A percentile compares a stretch with the other conserved stretches of the same genome.
Evolutionary conservation across 2,888 invertebrate species (phyloP).

Genomic region (Drosophila flavopinicola): DNA sequence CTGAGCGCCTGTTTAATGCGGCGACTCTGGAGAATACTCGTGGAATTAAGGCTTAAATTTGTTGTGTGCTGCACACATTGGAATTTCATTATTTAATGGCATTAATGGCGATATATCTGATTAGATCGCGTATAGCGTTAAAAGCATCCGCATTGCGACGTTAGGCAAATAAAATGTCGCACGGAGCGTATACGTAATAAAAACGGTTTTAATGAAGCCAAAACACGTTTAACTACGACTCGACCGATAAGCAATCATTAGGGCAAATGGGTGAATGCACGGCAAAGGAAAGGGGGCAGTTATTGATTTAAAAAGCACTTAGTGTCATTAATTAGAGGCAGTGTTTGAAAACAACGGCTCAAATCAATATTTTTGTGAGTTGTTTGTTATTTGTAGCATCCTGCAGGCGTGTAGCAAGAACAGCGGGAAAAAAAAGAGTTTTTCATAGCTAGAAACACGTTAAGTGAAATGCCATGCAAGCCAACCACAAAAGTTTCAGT

Average conservation of each 20-base stretch:
- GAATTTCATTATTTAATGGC: slow-evolving; percentile 41
- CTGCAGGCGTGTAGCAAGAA: background rate
- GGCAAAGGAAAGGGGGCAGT: background rate
- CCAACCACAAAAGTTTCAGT: slow-evolving; percentile 24
- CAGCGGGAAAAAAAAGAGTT: background rate
- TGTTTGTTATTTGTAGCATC: slow-evolving; percentile 2
- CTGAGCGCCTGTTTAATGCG: slow-evolving; percentile 3
- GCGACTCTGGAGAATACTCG: slow-evolving; percentile 14
- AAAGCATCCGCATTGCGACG: slow-evolving; percentile 45
- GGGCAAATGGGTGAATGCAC: background rate
- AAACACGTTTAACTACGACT: slow-evolving; percentile 24
- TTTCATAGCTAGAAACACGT: slow-evolving; percentile 15
- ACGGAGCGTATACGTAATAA: slow-evolving; percentile 70
- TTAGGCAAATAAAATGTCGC: slow-evolving; percentile 34
- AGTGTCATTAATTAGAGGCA: slow-evolving; percentile 41
- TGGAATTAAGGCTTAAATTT: slow-evolving; percentile 24
- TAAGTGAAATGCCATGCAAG: slow-evolving; percentile 23
- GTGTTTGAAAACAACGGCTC: background rate
- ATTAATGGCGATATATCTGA: slow-evolving; percentile 22
- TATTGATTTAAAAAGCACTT: slow-evolving; percentile 57
- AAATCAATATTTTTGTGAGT: background rate
- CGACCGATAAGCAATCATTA: slow-evolving; percentile 42
- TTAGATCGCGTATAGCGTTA: slow-evolving; percentile 40
- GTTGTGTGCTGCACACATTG: slow-evolving; percentile 7
- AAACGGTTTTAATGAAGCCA: slow-evolving; percentile 44